phyloP scores from a whole-genome alignment of 2,113 vertebrate species.

The Noctilio leporinus region DNA sequence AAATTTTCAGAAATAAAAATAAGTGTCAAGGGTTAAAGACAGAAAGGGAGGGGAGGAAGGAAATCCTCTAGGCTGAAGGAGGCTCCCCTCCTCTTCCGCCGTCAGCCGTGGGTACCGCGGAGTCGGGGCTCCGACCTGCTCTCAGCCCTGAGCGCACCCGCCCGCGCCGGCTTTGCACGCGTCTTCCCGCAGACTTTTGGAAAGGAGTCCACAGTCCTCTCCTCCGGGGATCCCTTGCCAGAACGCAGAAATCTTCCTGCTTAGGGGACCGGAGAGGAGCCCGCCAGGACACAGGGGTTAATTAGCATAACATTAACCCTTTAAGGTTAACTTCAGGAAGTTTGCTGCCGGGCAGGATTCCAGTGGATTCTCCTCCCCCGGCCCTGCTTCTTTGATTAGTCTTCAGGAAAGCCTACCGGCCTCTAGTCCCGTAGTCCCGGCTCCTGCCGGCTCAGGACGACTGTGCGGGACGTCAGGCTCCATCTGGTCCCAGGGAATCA shows the following conservation, averaged over 20 bases:
- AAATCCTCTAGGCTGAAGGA: neutral
- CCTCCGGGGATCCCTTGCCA: rapidly evolving
- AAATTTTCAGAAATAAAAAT: neutral
- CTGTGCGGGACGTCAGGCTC: neutral
- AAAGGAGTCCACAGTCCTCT: neutral
- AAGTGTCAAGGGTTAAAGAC: neutral
- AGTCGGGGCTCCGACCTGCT: rapidly evolving
- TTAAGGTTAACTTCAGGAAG: neutral
- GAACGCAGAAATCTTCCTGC: neutral
- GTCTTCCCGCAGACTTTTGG: neutral
- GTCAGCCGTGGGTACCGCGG: rapidly evolving
- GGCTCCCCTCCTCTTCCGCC: neutral
- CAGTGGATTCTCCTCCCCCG: neutral
- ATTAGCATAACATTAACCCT: neutral
- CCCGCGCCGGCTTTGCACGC: rapidly evolving
- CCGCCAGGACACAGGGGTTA: rapidly evolving
- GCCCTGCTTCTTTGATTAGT: neutral
- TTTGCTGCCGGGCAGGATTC: rapidly evolving
- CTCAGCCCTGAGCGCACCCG: neutral
- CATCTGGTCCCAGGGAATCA: neutral
- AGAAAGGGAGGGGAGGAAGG: neutral
- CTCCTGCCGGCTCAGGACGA: neutral
- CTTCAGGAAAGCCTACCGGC: neutral
- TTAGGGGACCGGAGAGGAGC: too few relatives aligned
- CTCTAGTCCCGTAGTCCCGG: neutral